Percentiles rank a stretch among this genome's conserved stretches.
phyloP scores from a whole-genome alignment of 2,888 invertebrate genomes.

The Drosophila koepferae region DNA sequence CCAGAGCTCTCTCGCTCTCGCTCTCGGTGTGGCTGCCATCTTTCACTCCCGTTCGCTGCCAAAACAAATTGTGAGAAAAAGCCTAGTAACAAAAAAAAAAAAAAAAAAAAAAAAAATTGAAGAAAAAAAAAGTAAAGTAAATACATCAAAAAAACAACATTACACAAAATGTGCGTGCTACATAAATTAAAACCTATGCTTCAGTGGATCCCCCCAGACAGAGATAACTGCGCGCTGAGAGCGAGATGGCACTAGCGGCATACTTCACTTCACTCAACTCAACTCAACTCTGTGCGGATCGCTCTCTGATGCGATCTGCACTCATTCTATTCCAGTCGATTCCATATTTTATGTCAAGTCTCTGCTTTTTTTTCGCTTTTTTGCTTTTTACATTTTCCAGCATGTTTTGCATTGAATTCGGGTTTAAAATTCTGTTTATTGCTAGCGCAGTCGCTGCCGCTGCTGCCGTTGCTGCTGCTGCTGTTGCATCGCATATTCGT shows the following conservation, averaged over 20 bases:
- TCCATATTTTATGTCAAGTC: conserved; percentile 79
- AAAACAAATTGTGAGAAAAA: conserved; percentile 80
- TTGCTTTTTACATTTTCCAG: conserved; percentile 37
- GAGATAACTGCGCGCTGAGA: conserved; percentile 9
- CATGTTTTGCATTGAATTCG: conserved; percentile 81
- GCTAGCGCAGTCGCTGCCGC: conserved; percentile 35
- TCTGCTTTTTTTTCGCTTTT: conserved; percentile 38
- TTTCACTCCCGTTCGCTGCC: conserved; percentile 64
- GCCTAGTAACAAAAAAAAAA: conserved; percentile 38
- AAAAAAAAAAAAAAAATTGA: background rate
- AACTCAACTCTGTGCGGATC: conserved; percentile 18
- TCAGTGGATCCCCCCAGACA: conserved; percentile 61
- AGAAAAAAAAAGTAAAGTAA: conserved; percentile 17
- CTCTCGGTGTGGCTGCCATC: conserved; percentile 28
- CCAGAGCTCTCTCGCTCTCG: conserved; percentile 2
- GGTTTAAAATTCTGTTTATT: conserved; percentile 78
- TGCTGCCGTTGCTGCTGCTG: conserved; percentile 29
- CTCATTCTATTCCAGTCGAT: conserved; percentile 52
- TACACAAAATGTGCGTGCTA: conserved; percentile 79
- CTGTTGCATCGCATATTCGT: conserved; percentile 71
- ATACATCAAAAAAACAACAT: conserved; percentile 41
- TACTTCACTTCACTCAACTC: conserved; percentile 26
- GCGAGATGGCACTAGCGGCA: conserved; percentile 20
- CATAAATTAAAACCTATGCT: conserved; percentile 80
- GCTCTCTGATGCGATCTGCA: conserved; percentile 38